Conservation (phyloP, 37 sponge, comb jelly and placozoan species). For the Ianthella basta region DNA sequence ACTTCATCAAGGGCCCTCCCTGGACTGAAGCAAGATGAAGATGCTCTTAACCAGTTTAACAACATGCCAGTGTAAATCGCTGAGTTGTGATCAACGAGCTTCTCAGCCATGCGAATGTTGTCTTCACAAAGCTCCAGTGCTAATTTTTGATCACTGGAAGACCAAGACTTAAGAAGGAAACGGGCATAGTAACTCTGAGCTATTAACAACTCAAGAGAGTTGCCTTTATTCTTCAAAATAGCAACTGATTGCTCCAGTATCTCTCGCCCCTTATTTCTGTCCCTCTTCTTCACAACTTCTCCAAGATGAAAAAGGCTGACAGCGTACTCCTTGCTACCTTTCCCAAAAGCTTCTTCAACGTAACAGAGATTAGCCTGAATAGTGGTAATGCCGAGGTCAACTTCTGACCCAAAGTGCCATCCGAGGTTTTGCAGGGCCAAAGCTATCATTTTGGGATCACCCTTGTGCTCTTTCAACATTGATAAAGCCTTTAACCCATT, state of each 20-base stretch:
- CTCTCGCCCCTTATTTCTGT: not conserved
- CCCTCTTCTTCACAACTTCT: not conserved
- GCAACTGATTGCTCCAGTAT: not conserved
- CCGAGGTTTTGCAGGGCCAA: too few species aligned
- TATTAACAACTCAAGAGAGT: not conserved
- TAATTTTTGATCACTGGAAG: not conserved
- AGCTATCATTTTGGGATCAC: too few species aligned
- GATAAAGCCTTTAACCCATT: too few species aligned
- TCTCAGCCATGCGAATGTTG: not conserved
- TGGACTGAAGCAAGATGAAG: not conserved
- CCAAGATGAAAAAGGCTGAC: not conserved
- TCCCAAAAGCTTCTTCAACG: not conserved
- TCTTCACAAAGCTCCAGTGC: not conserved
- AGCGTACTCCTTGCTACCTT: not conserved
- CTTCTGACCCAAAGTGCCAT: too few species aligned
- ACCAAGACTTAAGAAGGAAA: not conserved
- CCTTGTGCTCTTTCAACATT: too few species aligned
- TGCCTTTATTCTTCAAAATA: not conserved
- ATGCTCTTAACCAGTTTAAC: not conserved
- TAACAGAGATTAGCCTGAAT: not conserved
- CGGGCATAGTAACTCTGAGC: constrained; percentile 2
- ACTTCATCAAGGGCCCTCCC: not conserved
- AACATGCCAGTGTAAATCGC: not conserved
- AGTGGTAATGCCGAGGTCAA: not conserved
- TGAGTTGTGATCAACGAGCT: not conserved